phyloP scores from a whole-genome alignment of 2,113 vertebrate species.

The Syrmaticus mikado region DNA sequence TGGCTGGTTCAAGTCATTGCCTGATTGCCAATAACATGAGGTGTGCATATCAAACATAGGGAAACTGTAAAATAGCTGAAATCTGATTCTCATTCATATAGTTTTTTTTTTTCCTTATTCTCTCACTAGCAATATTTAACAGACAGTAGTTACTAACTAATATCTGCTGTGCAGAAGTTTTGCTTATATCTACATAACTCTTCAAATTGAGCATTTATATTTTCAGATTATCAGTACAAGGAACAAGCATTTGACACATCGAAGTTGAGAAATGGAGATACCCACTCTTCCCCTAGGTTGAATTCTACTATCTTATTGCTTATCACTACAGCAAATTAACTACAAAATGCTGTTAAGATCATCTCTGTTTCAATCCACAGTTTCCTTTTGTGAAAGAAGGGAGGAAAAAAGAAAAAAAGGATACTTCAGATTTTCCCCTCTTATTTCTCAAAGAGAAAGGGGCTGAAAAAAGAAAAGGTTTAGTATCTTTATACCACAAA shows the following conservation, averaged over 20 bases:
- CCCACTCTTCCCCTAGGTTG: background rate
- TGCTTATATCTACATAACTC: background rate
- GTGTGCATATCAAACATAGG: background rate
- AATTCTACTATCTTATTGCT: background rate
- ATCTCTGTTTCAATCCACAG: background rate
- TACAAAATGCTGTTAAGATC: background rate
- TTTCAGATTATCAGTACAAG: background rate
- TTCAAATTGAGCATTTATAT: background rate
- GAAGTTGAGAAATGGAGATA: background rate
- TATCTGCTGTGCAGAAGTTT: background rate
- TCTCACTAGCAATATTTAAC: background rate
- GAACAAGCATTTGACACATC: background rate
- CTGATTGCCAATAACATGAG: background rate
- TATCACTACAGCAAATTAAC: background rate
- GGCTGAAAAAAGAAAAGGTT: conserved; percentile 23
- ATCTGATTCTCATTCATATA: fast-evolving
- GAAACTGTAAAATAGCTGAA: background rate
- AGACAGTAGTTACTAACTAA: background rate
- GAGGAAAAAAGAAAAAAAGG: background rate
- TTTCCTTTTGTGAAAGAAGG: background rate
- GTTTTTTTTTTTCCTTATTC: background rate
- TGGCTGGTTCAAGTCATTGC: background rate
- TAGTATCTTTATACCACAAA: conserved; percentile 12
- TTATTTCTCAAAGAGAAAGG: background rate
- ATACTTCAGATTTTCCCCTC: background rate